These are phyloP conservation scores for Trachemys scripta DNA, from an alignment of 2,113 vertebrate genomes.

Conservation along the genomic window DNA sequence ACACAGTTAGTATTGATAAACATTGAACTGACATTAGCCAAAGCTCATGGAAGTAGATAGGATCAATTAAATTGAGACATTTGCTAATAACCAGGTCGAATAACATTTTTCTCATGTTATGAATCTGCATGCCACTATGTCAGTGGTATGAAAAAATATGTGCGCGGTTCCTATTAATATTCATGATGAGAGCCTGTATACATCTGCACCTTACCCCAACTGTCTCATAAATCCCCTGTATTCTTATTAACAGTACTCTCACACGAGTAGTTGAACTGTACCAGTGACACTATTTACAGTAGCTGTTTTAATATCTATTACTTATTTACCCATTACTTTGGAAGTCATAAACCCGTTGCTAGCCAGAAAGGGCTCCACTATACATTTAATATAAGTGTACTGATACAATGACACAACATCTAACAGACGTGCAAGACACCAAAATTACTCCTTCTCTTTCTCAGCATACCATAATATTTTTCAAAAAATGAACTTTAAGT, in stretches of 20 bases:
- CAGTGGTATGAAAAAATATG: not conserved
- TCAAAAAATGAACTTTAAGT: not conserved
- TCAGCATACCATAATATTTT: not conserved
- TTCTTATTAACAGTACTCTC: not conserved
- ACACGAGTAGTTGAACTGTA: not conserved
- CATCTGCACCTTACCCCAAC: not conserved
- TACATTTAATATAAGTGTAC: not conserved
- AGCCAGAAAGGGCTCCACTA: not conserved
- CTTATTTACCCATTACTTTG: not conserved
- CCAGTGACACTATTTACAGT: slow-evolving; percentile 4
- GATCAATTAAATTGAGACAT: not conserved
- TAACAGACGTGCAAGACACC: not conserved
- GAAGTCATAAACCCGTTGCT: slow-evolving; percentile 26
- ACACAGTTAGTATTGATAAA: not conserved
- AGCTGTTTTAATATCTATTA: slow-evolving; percentile 49
- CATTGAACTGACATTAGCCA: not conserved
- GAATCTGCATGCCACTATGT: not conserved
- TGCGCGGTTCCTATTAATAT: not conserved
- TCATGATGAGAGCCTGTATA: not conserved
- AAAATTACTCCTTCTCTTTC: not conserved
- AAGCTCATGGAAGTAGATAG: not conserved
- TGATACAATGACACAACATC: not conserved
- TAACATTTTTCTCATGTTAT: slow-evolving; percentile 23
- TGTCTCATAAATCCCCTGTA: not conserved
- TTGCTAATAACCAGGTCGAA: not conserved